Base-by-base conservation (phyloP, 37 sponge, comb jelly and placozoan species). In the Oscarella lobularis region DNA sequence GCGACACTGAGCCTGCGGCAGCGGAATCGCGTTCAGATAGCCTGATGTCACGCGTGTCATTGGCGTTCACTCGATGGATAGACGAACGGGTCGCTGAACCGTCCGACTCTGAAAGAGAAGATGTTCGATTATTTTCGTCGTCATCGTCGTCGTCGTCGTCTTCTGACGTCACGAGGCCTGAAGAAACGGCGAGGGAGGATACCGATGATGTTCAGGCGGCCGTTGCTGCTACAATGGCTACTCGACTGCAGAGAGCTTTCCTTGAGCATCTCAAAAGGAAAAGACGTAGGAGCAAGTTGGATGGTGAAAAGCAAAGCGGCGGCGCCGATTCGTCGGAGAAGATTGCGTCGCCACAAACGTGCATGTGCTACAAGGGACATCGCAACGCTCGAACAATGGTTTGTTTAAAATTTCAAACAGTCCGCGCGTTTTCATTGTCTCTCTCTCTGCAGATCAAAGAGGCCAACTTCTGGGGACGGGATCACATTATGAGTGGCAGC, bases 341-440 rank as follows among this genome's bases (percentile, higher is more conserved):
- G 9, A 20, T 48, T 48, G 20, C 20, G 30, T 36, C 36, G 39
- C 35, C 74, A 1, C 73, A 67, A 34, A 77, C 77, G 0, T 78
- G 80, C 39, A 79, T 83, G 78, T 41, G 73, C 31, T 92, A 92
- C 77, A 80, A 81, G 41, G 93, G 93, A 36, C 93, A 92, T 74
- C 75, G 93, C 3, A 92, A 92, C 48, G 38, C 90, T 33, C 73
- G 93, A 36, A 92, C 93, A 39, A 89, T 92, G 87, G 90, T 89
- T 48, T 32, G 81, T 37, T 4, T 30, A 39, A 70, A 31, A 20
- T n/a, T 20, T 70, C 14, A 70, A 20, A 48, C 9, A 27, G 60
- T 48, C 60, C 20, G 60, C 20, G 14, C 20, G 60, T 48, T 48
- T 48, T 48, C 60, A 27, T 20, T 48, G 60, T 29, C 37, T 70